Evolutionary conservation across 2,888 invertebrate genomes (phyloP).

Genomic region (Volucella inanis): DNA sequence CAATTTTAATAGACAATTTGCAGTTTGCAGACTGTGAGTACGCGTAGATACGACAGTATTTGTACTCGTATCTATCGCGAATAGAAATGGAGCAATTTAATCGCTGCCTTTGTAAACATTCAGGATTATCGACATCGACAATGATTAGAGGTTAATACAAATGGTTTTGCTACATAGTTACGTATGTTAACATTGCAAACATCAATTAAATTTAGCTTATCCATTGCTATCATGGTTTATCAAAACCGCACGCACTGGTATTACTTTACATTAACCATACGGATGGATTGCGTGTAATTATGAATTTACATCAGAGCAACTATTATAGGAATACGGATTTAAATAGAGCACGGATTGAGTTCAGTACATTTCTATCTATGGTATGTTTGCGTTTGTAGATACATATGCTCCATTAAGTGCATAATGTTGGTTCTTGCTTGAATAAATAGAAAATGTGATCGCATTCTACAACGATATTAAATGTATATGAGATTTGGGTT

Average conservation of each 20-base stretch:
- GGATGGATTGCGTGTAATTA: slow-evolving; percentile 1
- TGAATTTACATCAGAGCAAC: slow-evolving; percentile 18
- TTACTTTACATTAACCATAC: slow-evolving; percentile 27
- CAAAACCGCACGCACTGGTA: slow-evolving; percentile 23
- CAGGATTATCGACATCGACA: not conserved
- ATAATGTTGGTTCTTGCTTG: too few species aligned
- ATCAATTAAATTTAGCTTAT: slow-evolving; percentile 67
- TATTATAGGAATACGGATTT: not conserved
- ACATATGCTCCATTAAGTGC: too few species aligned
- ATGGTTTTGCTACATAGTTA: slow-evolving; percentile 18
- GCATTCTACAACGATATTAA: too few species aligned
- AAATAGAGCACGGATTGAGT: too few species aligned
- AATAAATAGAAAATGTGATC: too few species aligned
- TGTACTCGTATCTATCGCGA: slow-evolving; percentile 14
- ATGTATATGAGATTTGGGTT: too few species aligned
- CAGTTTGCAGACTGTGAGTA: too few species aligned
- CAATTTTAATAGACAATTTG: too few species aligned
- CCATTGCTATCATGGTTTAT: slow-evolving; percentile 28
- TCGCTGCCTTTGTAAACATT: slow-evolving; percentile 30
- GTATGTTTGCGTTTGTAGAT: too few species aligned
- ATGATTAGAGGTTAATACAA: slow-evolving; percentile 30
- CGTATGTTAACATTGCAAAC: slow-evolving; percentile 43
- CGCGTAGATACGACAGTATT: too few species aligned
- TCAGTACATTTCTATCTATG: too few species aligned
- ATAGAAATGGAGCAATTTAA: slow-evolving; percentile 41